A percentile compares a stretch with the other conserved stretches of the same genome.
Evolutionary conservation across 2,797 vertebrate genomes (phyloP).

Genomic region (Acanthornis magna): DNA sequence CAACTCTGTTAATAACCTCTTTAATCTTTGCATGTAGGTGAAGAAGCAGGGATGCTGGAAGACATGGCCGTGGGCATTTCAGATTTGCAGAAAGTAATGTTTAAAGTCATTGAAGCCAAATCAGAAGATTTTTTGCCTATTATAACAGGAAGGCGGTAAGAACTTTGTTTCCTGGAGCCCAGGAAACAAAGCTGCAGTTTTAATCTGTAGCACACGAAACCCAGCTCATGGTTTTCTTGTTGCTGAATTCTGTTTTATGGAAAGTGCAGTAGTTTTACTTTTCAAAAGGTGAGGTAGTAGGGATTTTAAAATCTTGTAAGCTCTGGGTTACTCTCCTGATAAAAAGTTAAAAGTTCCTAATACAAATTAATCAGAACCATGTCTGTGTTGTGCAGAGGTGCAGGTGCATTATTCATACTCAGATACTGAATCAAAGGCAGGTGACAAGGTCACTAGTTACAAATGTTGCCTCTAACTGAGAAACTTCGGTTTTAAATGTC

Average conservation of each 20-base stretch:
- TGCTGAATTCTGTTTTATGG: not conserved
- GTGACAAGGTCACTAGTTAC: not conserved
- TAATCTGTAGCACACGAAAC: not conserved
- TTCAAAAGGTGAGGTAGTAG: not conserved
- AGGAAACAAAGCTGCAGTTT: not conserved
- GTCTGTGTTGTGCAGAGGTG: not conserved
- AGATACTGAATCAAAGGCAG: not conserved
- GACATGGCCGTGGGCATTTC: slow-evolving; percentile 96
- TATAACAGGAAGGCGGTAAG: slow-evolving; percentile 93
- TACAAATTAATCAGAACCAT: not conserved
- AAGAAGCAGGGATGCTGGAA: slow-evolving; percentile 97
- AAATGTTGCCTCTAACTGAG: not conserved
- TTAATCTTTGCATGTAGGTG: slow-evolving; percentile 78
- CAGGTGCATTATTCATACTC: not conserved
- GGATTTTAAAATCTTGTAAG: not conserved
- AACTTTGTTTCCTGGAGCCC: not conserved
- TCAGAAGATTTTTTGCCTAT: slow-evolving; percentile 89
- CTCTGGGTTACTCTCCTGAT: not conserved
- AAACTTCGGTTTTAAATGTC: not conserved
- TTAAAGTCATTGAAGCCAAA: slow-evolving; percentile 92
- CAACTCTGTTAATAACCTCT: slow-evolving; percentile 26
- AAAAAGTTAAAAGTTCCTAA: not conserved
- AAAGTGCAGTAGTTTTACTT: not conserved
- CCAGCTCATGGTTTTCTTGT: not conserved
- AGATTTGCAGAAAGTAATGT: slow-evolving; percentile 89